A percentile compares a stretch with the other conserved stretches of the same genome.
Conservation (phyloP, 1,140 invertebrate genomes). For the Sitobion miscanthi region DNA sequence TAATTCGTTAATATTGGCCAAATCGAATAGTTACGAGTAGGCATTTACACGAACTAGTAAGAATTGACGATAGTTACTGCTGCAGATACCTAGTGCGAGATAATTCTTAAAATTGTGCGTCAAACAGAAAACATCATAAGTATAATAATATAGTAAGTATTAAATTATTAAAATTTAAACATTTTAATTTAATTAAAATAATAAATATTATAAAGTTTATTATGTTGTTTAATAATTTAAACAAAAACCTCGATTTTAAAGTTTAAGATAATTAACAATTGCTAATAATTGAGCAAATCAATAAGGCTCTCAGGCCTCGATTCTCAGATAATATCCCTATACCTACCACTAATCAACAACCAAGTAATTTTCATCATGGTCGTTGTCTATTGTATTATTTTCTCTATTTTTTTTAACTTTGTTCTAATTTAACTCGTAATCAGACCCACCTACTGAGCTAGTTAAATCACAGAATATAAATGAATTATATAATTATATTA, state of each 20-base stretch:
- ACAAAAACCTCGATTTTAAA: neutral
- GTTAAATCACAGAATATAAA: neutral
- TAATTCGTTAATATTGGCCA: constrained; percentile 4
- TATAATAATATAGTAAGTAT: neutral
- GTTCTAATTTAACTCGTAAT: neutral
- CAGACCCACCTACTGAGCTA: neutral
- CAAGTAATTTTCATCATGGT: neutral
- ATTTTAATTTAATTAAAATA: neutral
- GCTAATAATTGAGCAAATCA: neutral
- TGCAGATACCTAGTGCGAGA: neutral
- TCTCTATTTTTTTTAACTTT: neutral
- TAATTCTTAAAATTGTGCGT: neutral
- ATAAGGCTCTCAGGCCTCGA: neutral
- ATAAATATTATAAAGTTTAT: neutral
- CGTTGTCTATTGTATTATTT: neutral
- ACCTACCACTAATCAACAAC: neutral
- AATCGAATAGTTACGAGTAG: neutral
- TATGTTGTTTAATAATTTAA: neutral
- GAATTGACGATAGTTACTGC: neutral
- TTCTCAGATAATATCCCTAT: neutral
- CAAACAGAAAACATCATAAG: neutral
- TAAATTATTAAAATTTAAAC: neutral
- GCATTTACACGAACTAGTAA: neutral
- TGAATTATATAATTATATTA: neutral
- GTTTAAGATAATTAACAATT: neutral